These are phyloP conservation scores for Acanthosepion esculentum DNA, from an alignment of 2,888 invertebrate genomes.

Conservation along the genomic window DNA sequence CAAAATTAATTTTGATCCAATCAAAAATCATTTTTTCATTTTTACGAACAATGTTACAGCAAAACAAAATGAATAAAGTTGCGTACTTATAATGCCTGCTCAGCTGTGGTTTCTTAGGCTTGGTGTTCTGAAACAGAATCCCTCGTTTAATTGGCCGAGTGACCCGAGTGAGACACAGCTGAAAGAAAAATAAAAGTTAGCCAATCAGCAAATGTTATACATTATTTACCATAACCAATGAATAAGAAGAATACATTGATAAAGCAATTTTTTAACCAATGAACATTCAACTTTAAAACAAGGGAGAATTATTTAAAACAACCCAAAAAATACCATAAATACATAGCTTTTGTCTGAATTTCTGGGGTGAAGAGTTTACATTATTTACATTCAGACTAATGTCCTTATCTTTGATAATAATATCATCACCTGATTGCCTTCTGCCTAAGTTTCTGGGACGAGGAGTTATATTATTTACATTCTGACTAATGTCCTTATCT, in stretches of 20 bases:
- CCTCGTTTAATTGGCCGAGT: constrained; percentile 96
- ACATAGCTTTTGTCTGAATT: no score
- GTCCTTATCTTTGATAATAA: no score
- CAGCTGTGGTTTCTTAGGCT: constrained; percentile 90
- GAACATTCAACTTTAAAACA: background rate
- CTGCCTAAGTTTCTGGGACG: no score
- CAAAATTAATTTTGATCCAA: no score
- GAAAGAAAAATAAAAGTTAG: constrained; percentile 53
- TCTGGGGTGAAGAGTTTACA: no score
- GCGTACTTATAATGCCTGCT: constrained; percentile 84
- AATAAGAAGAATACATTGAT: background rate
- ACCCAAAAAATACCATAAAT: no score
- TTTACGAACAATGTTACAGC: background rate
- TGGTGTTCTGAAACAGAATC: constrained; percentile 86
- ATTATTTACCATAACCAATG: background rate
- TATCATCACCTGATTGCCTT: no score
- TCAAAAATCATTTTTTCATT: no score
- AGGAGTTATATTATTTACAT: no score
- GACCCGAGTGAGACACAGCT: constrained; percentile 84
- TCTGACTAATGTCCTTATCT: no score
- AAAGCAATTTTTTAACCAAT: no score
- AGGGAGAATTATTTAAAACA: background rate
- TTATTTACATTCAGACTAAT: no score
- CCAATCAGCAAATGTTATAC: background rate
- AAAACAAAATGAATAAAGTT: background rate